Percentiles rank a stretch among this genome's conserved stretches.
phyloP scores from a whole-genome alignment of 2,113 vertebrate genomes.

The Isurus oxyrinchus region DNA sequence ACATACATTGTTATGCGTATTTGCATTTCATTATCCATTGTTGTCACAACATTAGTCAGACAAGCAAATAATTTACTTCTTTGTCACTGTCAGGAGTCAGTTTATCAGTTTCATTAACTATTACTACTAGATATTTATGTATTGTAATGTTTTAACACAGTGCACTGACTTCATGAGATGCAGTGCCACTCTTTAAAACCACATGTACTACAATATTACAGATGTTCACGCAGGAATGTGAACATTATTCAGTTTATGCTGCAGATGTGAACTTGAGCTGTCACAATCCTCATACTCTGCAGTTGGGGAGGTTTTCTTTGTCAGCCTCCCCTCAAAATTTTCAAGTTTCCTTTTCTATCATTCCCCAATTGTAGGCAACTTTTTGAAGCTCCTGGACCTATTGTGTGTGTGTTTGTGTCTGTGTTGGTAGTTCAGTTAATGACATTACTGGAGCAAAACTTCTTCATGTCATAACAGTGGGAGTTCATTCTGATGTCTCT shows the following conservation, averaged over 20 bases:
- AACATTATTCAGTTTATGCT: background rate
- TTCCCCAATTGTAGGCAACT: background rate
- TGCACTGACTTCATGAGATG: background rate
- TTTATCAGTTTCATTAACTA: background rate
- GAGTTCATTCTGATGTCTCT: background rate
- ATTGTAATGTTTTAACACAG: background rate
- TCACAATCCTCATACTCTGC: background rate
- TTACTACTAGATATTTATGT: background rate
- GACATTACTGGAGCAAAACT: background rate
- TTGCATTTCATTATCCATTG: background rate
- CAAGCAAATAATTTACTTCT: background rate
- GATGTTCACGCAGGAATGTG: background rate
- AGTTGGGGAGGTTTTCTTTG: background rate
- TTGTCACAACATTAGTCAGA: constrained; percentile 15
- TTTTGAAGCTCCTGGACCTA: background rate
- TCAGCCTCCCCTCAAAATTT: background rate
- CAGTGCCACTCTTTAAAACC: background rate
- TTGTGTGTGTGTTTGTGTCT: background rate
- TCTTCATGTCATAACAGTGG: background rate
- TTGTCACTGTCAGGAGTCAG: background rate
- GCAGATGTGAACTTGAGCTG: background rate
- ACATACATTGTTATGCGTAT: background rate
- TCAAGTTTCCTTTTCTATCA: background rate
- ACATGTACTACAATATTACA: background rate
- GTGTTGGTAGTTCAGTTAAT: background rate